Base-by-base conservation (phyloP, 1,140 invertebrate genomes). In the Akabosia matsudoensis region DNA sequence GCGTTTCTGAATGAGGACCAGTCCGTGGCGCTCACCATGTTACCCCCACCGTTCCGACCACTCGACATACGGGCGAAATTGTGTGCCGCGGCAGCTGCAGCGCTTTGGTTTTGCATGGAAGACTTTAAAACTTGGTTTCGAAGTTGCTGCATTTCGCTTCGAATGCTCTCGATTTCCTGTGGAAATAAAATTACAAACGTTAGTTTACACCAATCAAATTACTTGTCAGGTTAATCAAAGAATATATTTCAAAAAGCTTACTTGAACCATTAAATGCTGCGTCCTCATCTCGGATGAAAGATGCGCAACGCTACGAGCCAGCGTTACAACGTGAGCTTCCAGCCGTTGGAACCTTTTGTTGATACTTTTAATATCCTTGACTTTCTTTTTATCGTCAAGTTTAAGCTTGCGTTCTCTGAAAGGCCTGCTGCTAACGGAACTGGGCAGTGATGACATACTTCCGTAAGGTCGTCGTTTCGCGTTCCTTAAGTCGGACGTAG, bases 241-340 rank as follows among this genome's bases (percentile, higher is more conserved):
- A n/a, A n/a, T n/a, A n/a, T n/a, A n/a, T n/a, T n/a, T n/a, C n/a
- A n/a, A 74, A 70, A 72, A 33, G 79, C 70, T 78, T 79, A 87
- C 87, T 85, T 92, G 91, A 83, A 95, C 91, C 87, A 95, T 92
- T 18, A 94, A 86, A 85, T 95, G 94, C 82, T 97, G 93, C 0
- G 93, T 93, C 76, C 93, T 86, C 91, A 97, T 94, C 87, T 97
- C 95, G 0, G 93, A 94, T 22, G 94, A 96, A 1, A 97, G 85
- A 85, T 96, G 94, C 28, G 94, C 94, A n/a, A 97, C 94, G 77
- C 93, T 95, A 74, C 94, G 87, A 0, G 95, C 94, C 64, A 97
- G 85, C 4, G 95, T 96, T 10, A 96, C 93, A 14, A 97, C 94
- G 84, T 97, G 95, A 10, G 93, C 93, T 85, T 97, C 95, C 71